Conservation (phyloP, 2,797 vertebrate genomes). For the Pteronotus mesoamericanus region DNA sequence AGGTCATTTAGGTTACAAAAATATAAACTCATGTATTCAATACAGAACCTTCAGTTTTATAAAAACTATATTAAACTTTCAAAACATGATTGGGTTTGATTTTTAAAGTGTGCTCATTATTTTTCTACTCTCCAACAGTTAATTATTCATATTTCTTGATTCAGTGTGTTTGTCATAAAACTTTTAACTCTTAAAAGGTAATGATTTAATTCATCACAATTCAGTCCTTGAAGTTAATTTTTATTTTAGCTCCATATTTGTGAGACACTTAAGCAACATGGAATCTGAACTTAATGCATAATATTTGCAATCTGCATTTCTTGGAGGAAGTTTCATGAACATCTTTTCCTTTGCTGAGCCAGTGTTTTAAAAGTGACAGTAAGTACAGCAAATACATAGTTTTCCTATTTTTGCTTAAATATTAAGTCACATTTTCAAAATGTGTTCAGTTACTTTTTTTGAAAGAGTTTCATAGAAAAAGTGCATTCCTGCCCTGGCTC, state of each 20-base stretch:
- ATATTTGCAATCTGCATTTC: neutral
- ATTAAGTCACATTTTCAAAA: neutral
- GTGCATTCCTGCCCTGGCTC: no score
- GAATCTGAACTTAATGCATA: neutral
- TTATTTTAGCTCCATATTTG: neutral
- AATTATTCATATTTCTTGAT: neutral
- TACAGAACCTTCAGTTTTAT: conserved; percentile 79
- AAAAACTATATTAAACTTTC: conserved; percentile 80
- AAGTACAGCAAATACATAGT: conserved; percentile 17
- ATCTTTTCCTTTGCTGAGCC: neutral
- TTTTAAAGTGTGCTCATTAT: conserved; percentile 57
- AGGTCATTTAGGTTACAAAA: conserved; percentile 68
- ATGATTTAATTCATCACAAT: neutral
- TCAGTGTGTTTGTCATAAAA: neutral
- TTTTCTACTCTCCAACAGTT: conserved; percentile 24
- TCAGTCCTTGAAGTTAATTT: neutral
- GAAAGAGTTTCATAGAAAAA: neutral
- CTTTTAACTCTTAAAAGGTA: neutral
- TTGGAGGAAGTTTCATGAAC: neutral
- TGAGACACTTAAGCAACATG: neutral
- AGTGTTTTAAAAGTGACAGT: neutral
- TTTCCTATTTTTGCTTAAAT: conserved; percentile 8
- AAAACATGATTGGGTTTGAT: conserved; percentile 66
- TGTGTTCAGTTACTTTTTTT: neutral
- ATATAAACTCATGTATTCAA: conserved; percentile 73